Evolutionary conservation across 2,113 vertebrate genomes (phyloP), one percentile per base, ranked within the genome.

Genomic region (Chaenogobius annularis): DNA sequence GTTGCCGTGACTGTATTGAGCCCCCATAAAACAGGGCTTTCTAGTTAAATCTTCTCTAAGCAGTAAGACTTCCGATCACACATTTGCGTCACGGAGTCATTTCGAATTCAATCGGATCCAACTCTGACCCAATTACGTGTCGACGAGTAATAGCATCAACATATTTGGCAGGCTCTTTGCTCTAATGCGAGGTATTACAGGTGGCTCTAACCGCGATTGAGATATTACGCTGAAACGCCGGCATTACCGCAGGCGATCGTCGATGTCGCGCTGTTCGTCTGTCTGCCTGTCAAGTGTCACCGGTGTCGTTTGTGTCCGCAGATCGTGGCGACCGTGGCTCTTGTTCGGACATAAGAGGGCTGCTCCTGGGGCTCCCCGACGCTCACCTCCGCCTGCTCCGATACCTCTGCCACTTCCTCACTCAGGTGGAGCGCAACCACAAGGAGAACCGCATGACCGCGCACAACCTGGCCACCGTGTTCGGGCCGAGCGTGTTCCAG

Each of bases 401-500:
- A 69, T 97, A 96, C 86, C 91, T 98, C 31, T 96, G 95, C 88
- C 91, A 85, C 73, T 98, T 99, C 91, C 92, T 98, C 81, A 90
- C 93, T 3, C 86, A 92, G 66, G 96, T 96, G 77, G 96, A 96
- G 74, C 74, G 91, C 48, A 93, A 94, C 76, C 95, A 95, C 0
- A 19, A 81, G 10, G 90, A 95, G 70, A 98, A 97, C 90, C 94
- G 91, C 68, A 98, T 98, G 95, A 96, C 89, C 3, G 80, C 95
- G 26, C 88, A 91, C 86, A 98, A 96, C 83, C 95, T 98, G 7
- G 95, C 95, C 74, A 97, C 95, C 1, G 93, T 97, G 7, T 97
- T 98, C 85, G 96, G 96, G 80, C 96, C 96, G 77, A 98, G 90
- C 56, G 93, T 95, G 79, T 98, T 98, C 90, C 94, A 95, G 97